phyloP scores from a whole-genome alignment of 2,888 invertebrate species.

The Tinea trinotella region DNA sequence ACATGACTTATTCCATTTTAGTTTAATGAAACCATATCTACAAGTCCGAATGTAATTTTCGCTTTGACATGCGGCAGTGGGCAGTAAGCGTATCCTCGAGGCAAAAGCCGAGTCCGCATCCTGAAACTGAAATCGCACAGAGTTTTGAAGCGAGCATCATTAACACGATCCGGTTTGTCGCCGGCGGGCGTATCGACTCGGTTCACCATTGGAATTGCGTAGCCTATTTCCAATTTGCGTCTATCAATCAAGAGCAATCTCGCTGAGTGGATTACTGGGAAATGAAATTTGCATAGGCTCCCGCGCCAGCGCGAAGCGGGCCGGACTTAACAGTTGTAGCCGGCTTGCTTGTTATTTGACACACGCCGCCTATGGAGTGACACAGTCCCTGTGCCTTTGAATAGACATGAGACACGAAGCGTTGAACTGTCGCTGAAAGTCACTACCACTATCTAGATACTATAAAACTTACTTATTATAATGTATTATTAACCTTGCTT shows the following conservation, averaged over 20 bases:
- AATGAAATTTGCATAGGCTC: slow-evolving; percentile 80
- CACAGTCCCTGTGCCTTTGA: slow-evolving; percentile 12
- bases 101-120: slow-evolving; percentile 16
- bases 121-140: slow-evolving; percentile 7
- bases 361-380: slow-evolving; percentile 1
- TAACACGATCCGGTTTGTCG: slow-evolving; percentile 28
- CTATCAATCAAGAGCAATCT: slow-evolving; percentile 81
- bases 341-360: slow-evolving; percentile 34
- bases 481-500: no score
- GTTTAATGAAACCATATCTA: not conserved
- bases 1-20: not conserved
- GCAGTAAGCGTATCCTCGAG: slow-evolving; percentile 3
- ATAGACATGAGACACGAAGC: slow-evolving; percentile 1
- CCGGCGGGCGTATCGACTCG: slow-evolving; percentile 29
- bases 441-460: no score
- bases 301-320: slow-evolving; percentile 30
- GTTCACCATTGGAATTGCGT: slow-evolving; percentile 32
- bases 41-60: slow-evolving; percentile 7
- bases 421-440: not conserved
- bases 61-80: slow-evolving; percentile 13
- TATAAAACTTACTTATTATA: no score
- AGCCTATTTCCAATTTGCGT: slow-evolving; percentile 78
- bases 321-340: slow-evolving; percentile 40
- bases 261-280: slow-evolving; percentile 78
- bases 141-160: slow-evolving; percentile 17